Evolutionary conservation across 2,797 vertebrate genomes (phyloP), one percentile per base, ranked within the genome.

Genomic region (Microhierax caerulescens): DNA sequence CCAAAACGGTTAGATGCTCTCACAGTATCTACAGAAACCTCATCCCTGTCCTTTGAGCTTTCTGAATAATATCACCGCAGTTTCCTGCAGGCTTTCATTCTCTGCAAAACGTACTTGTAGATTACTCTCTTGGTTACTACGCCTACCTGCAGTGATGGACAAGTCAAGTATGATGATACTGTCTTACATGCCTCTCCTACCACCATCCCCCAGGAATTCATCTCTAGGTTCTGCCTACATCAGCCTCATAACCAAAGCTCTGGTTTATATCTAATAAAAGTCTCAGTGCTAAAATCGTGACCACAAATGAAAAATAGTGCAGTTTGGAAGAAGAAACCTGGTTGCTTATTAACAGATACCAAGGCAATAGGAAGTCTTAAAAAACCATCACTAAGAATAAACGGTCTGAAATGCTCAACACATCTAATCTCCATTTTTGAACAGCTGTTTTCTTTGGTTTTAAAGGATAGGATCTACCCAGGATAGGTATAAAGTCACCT

Each of bases 121-220:
- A 36, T 0, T 0, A 24, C 34, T 72, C 20, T 24, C 57, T 25
- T 2, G 2, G 28, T 79, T 67, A 48, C 48, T 47, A 13, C 68
- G 57, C 19, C n/a, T 25, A 12, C 48, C 37, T 76, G 56, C 67
- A 37, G 20, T 4, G 24, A 61, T 1, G 2, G 50, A 32, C 20
- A 41, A 68, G 57, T 2, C 3, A 0, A 74, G 24, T 45, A n/a
- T 0, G 0, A 37, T 21, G 54, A 18, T 0, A 0, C 54, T 34
- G 13, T 25, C 51, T 53, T 65, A 54, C 37, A 85, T 10, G 18
- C 36, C 16, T 18, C 60, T 80, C 10, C 34, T 39, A 15, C 3
- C 28, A 20, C 28, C 11, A 2, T 13, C 11, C 18, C 41, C 53
- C 16, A 41, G 39, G n/a, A 77, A 83, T 60, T 48, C 16, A 41